Evolutionary conservation across 2,888 invertebrate genomes (phyloP), one percentile per base, ranked within the genome.

Genomic region (Icerya purchasi): DNA sequence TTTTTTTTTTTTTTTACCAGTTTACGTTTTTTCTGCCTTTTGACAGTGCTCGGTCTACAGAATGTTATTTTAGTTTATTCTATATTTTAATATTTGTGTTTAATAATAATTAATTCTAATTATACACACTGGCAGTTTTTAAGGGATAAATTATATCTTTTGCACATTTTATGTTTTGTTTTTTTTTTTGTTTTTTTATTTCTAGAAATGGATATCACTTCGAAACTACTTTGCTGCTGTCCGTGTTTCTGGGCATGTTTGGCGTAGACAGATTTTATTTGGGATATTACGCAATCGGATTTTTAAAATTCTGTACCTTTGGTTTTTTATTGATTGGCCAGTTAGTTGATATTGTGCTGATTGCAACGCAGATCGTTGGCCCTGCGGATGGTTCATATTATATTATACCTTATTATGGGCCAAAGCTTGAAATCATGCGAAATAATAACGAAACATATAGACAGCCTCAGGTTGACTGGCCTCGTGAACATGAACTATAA

Each of bases 311-410:
- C 64, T 91, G 93, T 69, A 96, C 97, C 1, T 75, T 96, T 59
- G 97, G 97, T 19, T 96, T 96, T 70, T 85, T 97, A 80, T 93
- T 97, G 69, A 76, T 98, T 25, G 90, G 94, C 56, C 96, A 97
- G 72, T 75, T 98, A 25, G 75, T 93, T 62, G 98, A 98, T 73
- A 86, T 98, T 53, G 83, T 98, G 68, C 77, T 97, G 22, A 97
- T 93, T 68, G 88, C 91, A n/a, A 84, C 90, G 54, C 91, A 92
- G 78, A 84, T 88, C 58, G 86, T 96, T 2, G 86, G 86, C 0
- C 96, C 96, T 54, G 86, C 93, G 1, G 96, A 96, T 76, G 93
- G 93, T 23, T 94, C 94, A 14, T 81, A 87, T 62, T 96, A 89
- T 72, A 81, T 96, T 2, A 88, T 93, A 69, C 90, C 91, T 58